phyloP scores from a whole-genome alignment of 2,113 vertebrate genomes.

The Percina caprodes region DNA sequence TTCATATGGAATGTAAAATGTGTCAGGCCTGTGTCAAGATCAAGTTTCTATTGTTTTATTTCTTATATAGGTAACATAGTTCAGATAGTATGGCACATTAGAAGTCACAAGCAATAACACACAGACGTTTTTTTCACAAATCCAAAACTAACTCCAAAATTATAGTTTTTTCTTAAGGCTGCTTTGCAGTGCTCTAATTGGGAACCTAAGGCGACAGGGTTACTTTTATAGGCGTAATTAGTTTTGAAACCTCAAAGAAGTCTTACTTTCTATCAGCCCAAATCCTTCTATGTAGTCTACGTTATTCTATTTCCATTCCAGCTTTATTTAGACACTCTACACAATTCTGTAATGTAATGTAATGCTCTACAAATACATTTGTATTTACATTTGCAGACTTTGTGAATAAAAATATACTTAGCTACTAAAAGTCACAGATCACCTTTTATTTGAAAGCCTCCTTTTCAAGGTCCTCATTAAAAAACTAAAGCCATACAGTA shows the following conservation, averaged over 20 bases:
- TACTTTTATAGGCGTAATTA: slow-evolving; percentile 44
- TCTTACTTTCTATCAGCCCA: slow-evolving; percentile 23
- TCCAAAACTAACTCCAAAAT: slow-evolving; percentile 9
- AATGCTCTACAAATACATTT: background rate
- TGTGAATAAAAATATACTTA: background rate
- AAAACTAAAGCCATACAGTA: background rate
- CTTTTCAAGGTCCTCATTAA: slow-evolving; percentile 7
- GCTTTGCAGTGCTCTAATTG: slow-evolving; percentile 35
- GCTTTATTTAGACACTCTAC: background rate
- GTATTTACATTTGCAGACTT: background rate
- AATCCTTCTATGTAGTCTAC: slow-evolving; percentile 20
- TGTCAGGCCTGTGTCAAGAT: background rate
- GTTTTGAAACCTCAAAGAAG: slow-evolving; percentile 40
- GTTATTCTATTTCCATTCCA: slow-evolving; percentile 15
- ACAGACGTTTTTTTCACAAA: background rate
- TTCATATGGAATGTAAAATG: background rate
- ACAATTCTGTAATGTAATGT: background rate
- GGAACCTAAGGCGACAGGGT: slow-evolving; percentile 28
- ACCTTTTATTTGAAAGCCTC: background rate
- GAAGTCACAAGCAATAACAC: background rate
- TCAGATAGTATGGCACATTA: slow-evolving; percentile 10
- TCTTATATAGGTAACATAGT: background rate
- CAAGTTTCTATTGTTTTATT: slow-evolving; percentile 7
- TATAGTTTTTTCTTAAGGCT: slow-evolving; percentile 3
- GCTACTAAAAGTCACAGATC: slow-evolving; percentile 9